These are phyloP conservation scores for Atta cephalotes DNA, from an alignment of 1,140 invertebrate genomes.

Conservation along the genomic window DNA sequence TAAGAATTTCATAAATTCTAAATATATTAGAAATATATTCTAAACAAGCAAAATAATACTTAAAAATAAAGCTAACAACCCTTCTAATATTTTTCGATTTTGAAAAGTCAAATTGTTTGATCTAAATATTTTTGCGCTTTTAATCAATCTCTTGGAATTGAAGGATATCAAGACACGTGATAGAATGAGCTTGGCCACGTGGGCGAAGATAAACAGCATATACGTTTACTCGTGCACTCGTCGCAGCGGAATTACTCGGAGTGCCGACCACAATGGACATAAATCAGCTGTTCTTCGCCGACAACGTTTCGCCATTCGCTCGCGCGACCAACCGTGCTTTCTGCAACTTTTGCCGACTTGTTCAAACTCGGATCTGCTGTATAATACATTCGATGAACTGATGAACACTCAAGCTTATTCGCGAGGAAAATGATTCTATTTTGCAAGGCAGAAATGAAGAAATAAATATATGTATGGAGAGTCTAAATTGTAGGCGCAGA, in stretches of 20 bases:
- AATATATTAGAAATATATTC: not conserved
- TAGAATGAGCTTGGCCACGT: not conserved
- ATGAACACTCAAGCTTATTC: slow-evolving; percentile 13
- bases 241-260: slow-evolving; percentile 40
- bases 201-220: slow-evolving; percentile 15
- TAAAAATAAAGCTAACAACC: not conserved
- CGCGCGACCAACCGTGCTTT: slow-evolving; percentile 35
- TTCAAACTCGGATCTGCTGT: slow-evolving; percentile 34
- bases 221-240: slow-evolving; percentile 32
- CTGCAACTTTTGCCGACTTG: not conserved
- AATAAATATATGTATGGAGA: not conserved
- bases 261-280: slow-evolving; percentile 30
- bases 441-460: slow-evolving; percentile 1
- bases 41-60: not conserved
- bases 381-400: slow-evolving; percentile 66
- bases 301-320: slow-evolving; percentile 19
- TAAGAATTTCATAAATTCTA: not conserved
- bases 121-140: slow-evolving; percentile 7
- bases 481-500: not conserved
- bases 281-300: slow-evolving; percentile 53
- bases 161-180: not conserved
- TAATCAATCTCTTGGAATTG: not conserved
- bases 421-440: not conserved
- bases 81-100: not conserved
- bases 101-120: not conserved